Conservation (phyloP, 2,113 vertebrate genomes). For the Brachyistius frenatus region DNA sequence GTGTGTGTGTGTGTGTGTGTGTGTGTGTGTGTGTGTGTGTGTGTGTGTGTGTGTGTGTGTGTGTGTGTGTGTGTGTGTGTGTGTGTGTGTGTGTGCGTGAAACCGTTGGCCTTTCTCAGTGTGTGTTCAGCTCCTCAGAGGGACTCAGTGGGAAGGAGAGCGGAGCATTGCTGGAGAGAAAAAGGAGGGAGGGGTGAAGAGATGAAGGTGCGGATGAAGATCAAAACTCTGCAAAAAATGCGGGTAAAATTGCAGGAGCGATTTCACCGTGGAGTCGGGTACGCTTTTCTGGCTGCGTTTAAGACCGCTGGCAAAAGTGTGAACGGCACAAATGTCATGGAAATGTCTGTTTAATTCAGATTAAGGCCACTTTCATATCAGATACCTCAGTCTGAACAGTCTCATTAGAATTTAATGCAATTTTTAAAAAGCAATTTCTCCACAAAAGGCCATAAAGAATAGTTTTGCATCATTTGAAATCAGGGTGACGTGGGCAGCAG, state of each 20-base stretch:
- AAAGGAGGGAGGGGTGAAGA: constrained; percentile 30
- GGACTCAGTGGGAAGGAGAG: constrained; percentile 20
- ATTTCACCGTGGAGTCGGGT: constrained; percentile 3
- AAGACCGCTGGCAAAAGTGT: no score
- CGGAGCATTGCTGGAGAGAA: not conserved
- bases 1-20: constrained; percentile 39
- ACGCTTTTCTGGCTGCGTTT: no score
- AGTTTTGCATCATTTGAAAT: no score
- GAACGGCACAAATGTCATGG: no score
- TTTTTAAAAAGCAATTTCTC: no score
- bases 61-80: constrained; percentile 27
- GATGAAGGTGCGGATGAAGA: constrained; percentile 45
- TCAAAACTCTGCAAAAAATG: constrained; percentile 42
- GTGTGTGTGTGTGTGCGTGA: constrained; percentile 20
- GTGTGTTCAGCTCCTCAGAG: constrained; percentile 45
- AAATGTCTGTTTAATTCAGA: not conserved
- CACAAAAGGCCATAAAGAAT: no score
- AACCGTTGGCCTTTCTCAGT: constrained; percentile 15
- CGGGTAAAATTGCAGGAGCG: not conserved
- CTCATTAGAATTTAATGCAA: no score
- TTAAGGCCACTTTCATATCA: no score
- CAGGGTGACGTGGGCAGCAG: no score
- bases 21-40: constrained; percentile 26
- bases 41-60: constrained; percentile 30
- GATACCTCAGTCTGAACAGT: no score